Evolutionary conservation across 1,140 invertebrate genomes (phyloP), one percentile per base, ranked within the genome.

Genomic region (Drosophila simulans): DNA sequence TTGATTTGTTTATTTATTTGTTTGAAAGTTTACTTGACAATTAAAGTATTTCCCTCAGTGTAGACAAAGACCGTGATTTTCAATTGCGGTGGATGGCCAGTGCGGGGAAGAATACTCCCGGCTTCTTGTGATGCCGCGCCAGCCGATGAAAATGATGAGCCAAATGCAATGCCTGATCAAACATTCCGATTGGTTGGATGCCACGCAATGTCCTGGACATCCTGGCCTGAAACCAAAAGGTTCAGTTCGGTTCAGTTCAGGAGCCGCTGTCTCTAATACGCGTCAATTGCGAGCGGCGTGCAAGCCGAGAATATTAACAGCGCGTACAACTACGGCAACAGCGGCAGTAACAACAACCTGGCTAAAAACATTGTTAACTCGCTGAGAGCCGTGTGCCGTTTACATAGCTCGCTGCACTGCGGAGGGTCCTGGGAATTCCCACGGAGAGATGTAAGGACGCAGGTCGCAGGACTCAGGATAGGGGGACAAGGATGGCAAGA

Each of bases 151-250:
- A 59, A 74, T 81, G 77, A 81, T 82, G 79, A 77, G 71, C 56
- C 54, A 69, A 88, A 79, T 82, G 70, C 83, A 83, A 88, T 76
- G 84, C 57, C 80, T 89, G 80, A 89, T 88, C 84, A 88, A 88
- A 80, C 79, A 88, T 79, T 88, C 83, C 82, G 48, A 88, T 86
- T 82, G 82, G 78, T 73, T 77, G 22, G 48, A 56, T 54, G 34
- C 22, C 25, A 17, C 45, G 58, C 69, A 57, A 52, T 8, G 17
- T 3, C 10, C 42, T 15, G 53, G 53, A 15, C 53, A 62, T 39
- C 12, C 25, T 20, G 35, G 12, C 17, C 59, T 12, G 3, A 31
- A 12, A 27, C 7, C 17, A 11, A 34, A 42, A 40, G 25, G 53
- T 34, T 31, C 54, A 27, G 39, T 43, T 17, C 48, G 11, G 12